phyloP scores from a whole-genome alignment of 30 jellyfish, hydroid and myxozoan species.

The Turritopsis dohrnii region DNA sequence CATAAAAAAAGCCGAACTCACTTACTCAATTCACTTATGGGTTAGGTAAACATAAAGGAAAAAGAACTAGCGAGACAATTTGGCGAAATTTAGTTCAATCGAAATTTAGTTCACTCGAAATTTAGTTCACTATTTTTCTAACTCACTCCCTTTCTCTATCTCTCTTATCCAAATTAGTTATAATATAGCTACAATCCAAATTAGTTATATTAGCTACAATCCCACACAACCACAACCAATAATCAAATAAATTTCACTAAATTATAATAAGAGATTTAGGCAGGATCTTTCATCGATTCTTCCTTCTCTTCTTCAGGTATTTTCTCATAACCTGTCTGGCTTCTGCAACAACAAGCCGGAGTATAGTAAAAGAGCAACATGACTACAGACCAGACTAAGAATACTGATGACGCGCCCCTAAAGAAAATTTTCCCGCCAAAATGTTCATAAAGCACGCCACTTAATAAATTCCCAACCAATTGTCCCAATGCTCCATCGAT shows the following conservation, averaged over 20 bases:
- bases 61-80: background rate
- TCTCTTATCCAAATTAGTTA: no score
- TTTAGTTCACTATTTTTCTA: background rate
- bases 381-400: constrained; percentile 43
- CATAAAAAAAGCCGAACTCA: background rate
- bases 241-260: no score
- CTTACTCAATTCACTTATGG: background rate
- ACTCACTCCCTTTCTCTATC: background rate
- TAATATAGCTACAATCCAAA: no score
- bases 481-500: constrained; percentile 50
- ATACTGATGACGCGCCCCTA: constrained; percentile 29
- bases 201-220: no score
- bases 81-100: background rate
- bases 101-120: background rate
- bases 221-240: background rate
- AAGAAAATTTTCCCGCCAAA: constrained; percentile 58
- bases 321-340: background rate
- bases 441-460: constrained; percentile 49
- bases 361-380: background rate
- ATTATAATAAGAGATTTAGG: background rate
- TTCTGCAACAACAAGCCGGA: background rate
- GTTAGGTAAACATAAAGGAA: background rate
- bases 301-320: background rate
- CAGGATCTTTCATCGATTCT: background rate
- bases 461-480: constrained; percentile 33